phyloP scores from a whole-genome alignment of 2,888 invertebrate genomes.

The Cataglyphis livida region DNA sequence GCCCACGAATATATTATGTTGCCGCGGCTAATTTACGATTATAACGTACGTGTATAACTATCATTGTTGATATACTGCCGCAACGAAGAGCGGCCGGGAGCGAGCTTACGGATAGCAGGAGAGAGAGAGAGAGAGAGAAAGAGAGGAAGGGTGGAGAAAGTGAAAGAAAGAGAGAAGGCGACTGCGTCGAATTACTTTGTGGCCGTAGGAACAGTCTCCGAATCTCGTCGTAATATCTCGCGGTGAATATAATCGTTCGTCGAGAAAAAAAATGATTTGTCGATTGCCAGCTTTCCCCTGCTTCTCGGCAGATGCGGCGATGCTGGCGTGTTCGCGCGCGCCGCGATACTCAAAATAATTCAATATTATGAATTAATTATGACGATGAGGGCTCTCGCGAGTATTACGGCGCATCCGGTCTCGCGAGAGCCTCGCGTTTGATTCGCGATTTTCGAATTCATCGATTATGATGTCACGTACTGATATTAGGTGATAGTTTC shows the following conservation, averaged over 20 bases:
- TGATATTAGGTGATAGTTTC: background rate
- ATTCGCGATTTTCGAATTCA: background rate
- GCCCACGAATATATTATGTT: conserved; percentile 86
- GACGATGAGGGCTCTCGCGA: background rate
- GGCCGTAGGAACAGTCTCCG: conserved; percentile 56
- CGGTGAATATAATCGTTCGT: conserved; percentile 35
- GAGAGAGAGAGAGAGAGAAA: conserved; percentile 55
- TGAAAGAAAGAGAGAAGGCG: conserved; percentile 34
- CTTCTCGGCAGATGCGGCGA: background rate
- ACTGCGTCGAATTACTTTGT: conserved; percentile 71
- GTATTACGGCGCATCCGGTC: background rate
- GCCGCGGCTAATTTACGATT: conserved; percentile 86
- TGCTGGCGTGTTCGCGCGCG: background rate
- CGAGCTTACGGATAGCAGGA: conserved; percentile 72
- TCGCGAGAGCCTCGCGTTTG: background rate
- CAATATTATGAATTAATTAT: conserved; percentile 23
- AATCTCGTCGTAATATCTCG: conserved; percentile 57
- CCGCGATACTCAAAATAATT: background rate
- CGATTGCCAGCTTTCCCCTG: background rate
- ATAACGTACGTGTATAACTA: conserved; percentile 86
- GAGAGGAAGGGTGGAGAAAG: background rate
- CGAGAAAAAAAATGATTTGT: conserved; percentile 10
- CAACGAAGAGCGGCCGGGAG: conserved; percentile 72
- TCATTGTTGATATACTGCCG: conserved; percentile 86
- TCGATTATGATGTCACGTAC: background rate